Base-by-base conservation (phyloP, 2,113 vertebrate genomes). In the Pygathrix nemaeus region DNA sequence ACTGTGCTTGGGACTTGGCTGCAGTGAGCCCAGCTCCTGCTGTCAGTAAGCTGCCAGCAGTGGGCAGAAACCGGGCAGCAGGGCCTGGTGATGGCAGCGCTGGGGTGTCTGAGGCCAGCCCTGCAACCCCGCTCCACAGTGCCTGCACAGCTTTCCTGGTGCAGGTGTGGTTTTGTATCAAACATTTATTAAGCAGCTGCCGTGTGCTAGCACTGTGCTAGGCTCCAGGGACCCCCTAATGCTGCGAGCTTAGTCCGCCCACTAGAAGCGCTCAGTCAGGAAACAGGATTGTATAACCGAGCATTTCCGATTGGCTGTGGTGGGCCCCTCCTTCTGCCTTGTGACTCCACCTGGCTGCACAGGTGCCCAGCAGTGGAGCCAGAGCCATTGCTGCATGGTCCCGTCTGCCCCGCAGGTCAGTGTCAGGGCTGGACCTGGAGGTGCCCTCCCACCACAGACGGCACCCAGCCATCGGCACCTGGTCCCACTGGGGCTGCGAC, bases 331-430 rank as follows among this genome's bases (percentile, higher is more conserved):
- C 13, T 43, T 18, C 30, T 84, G 16, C 93, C 38, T 68, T 32
- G 30, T 13, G 10, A 30, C 12, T 64, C 61, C 61, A 64, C 61
- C 61, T 64, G 11, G 61, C 27, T 64, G 27, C 61, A 30, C 27
- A 2, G 35, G 59, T n/a, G 9, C 6, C 6, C 38, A 80, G 30
- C 12, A 21, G 55, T 1, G 10, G 72, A 30, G 57, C 16, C 35
- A 35, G 57, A 23, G 25, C 7, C 7, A 1, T 25, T 0, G 2
- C 35, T 32, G 11, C 32, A 2, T 0, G 8, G 12, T n/a, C 38
- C 18, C 14, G 18, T 79, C 21, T 87, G 23, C 2, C 75, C n/a
- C 2, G 11, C 73, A 27, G 73, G 40, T 27, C 23, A 45, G 6
- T 10, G 14, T n/a, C 50, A 32, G 14, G n/a, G 17, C 16, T 94